These are phyloP conservation scores for Rhingia rostrata DNA, from an alignment of 2,888 invertebrate genomes.

Conservation along the genomic window DNA sequence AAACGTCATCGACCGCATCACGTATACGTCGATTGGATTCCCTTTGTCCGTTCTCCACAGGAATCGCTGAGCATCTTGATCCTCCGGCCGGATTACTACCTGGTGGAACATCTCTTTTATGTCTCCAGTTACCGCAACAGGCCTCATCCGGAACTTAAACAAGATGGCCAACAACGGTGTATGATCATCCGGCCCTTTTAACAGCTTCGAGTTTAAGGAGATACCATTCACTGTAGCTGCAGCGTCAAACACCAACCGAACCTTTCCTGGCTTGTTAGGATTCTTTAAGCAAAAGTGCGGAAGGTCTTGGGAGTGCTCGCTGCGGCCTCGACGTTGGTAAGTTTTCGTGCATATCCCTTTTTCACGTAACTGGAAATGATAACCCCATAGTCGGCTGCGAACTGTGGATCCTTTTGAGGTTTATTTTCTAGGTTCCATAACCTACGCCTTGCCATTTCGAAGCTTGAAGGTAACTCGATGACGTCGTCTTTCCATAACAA, in stretches of 20 bases:
- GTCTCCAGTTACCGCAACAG: conserved; percentile 76
- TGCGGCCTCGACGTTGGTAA: conserved; percentile 21
- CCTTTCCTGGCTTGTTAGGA: conserved; percentile 76
- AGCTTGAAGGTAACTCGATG: conserved; percentile 58
- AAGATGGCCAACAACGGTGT: too few relatives aligned
- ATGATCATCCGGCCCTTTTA: conserved; percentile 77
- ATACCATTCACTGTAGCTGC: conserved; percentile 75
- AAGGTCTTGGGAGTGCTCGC: conserved; percentile 66
- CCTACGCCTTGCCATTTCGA: conserved; percentile 34
- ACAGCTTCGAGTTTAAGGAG: conserved; percentile 75
- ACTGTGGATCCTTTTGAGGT: too few relatives aligned
- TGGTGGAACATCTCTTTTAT: too few relatives aligned
- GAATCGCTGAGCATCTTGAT: too few relatives aligned
- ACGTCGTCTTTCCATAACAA: too few relatives aligned
- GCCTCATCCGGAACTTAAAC: conserved; percentile 76
- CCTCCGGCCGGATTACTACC: too few relatives aligned
- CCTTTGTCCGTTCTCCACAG: too few relatives aligned
- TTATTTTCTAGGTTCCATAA: conserved; percentile 27
- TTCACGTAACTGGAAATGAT: too few relatives aligned
- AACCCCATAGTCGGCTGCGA: too few relatives aligned
- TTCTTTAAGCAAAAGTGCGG: conserved; percentile 75
- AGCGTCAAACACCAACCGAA: conserved; percentile 78
- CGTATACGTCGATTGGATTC: too few relatives aligned
- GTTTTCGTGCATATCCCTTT: too few relatives aligned
- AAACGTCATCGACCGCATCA: too few relatives aligned